Conservation (phyloP, 2,113 vertebrate genomes). For the Platanista minor region DNA sequence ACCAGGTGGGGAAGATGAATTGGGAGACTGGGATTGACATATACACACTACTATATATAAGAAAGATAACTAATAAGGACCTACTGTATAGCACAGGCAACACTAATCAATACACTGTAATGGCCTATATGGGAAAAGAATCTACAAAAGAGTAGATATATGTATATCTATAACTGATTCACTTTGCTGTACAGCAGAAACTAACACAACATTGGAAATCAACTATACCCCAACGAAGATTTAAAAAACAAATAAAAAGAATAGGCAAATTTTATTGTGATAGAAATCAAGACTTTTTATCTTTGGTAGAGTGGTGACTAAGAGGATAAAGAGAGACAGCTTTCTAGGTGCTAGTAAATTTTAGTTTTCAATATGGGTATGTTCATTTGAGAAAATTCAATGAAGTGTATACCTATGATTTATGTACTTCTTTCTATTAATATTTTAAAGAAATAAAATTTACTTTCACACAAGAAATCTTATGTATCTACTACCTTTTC, state of each 20-base stretch:
- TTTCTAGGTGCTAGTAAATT: background rate
- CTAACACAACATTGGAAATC: no score
- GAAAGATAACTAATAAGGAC: no score
- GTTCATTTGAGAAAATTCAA: slow-evolving; percentile 1
- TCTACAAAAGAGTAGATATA: no score
- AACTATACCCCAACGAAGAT: no score
- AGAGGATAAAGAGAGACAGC: background rate
- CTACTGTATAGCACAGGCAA: no score
- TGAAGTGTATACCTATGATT: background rate
- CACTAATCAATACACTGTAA: no score
- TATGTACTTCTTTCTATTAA: background rate
- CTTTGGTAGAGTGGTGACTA: background rate
- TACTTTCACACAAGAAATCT: background rate
- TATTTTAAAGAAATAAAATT: slow-evolving; percentile 23
- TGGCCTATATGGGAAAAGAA: no score
- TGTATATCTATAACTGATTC: no score
- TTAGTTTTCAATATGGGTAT: background rate
- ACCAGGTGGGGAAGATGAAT: no score
- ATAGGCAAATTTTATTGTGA: background rate
- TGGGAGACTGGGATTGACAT: no score
- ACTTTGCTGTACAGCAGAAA: no score
- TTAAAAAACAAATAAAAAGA: background rate
- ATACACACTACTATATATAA: no score
- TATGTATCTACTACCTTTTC: background rate
- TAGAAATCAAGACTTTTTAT: background rate